These are phyloP conservation scores for Leucoptera coffeella DNA, from an alignment of 2,888 invertebrate species.

Conservation along the genomic window DNA sequence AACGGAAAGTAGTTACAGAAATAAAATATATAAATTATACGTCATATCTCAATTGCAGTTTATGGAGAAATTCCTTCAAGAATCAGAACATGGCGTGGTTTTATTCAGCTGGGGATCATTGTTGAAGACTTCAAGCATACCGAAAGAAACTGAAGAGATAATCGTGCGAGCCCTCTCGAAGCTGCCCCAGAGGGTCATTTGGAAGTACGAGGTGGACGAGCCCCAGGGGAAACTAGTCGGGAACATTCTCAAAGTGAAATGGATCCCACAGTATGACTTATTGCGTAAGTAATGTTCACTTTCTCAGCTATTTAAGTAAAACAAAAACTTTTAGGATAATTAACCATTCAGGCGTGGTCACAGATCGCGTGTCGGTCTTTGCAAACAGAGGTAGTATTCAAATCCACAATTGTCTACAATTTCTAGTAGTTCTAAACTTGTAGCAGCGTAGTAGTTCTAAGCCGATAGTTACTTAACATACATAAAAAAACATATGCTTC, in stretches of 20 bases:
- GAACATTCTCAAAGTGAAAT: conserved; percentile 55
- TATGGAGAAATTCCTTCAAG: conserved; percentile 59
- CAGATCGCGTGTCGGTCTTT: no score
- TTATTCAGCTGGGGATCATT: conserved; percentile 76
- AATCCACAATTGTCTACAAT: no score
- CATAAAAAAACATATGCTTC: no score
- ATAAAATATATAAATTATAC: no score
- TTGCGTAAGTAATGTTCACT: conserved; percentile 54
- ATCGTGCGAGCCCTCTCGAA: conserved; percentile 58
- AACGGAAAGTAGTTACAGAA: no score
- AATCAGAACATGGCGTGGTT: conserved; percentile 62
- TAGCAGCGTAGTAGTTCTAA: no score
- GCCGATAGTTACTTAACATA: no score
- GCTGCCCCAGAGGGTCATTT: conserved; percentile 64
- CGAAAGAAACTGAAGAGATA: conserved; percentile 51
- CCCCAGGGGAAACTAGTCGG: conserved; percentile 28
- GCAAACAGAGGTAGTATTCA: no score
- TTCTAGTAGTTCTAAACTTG: no score
- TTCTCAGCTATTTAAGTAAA: no score
- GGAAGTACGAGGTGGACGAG: conserved; percentile 66
- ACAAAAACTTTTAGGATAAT: no score
- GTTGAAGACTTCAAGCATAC: conserved; percentile 62
- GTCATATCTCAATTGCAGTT: conserved; percentile 38
- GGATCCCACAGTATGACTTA: conserved; percentile 69
- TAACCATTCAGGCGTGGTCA: no score